Evolutionary conservation across 2,113 vertebrate species (phyloP), one percentile per base, ranked within the genome.

Genomic region (Lycocorax pyrrhopterus): DNA sequence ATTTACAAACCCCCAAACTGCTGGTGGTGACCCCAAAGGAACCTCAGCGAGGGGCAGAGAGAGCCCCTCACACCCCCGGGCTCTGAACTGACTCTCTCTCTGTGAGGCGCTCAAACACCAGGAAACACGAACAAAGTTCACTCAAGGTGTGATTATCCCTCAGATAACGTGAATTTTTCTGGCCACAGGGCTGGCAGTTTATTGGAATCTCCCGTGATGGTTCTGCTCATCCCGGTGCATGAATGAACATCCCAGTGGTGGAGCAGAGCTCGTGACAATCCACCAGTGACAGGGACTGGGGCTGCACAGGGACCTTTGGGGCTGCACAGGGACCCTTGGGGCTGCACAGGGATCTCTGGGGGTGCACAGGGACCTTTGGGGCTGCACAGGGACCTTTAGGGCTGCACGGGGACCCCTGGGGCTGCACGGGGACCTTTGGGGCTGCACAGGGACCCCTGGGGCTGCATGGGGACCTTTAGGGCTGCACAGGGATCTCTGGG

Each of bases 1-100:
- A 6, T 6, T 6, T 1, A 8, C 6, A 22, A 19, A 23, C 5
- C 23, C 29, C 37, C 29, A 9, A 7, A 7, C 0, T 2, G 1
- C 8, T 4, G 11, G 11, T 9, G 37, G 3, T 16, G 17, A 4
- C 29, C 56, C 56, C 47, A 43, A 16, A 64, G 33, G 11, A 20
- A 11, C 10, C 13, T n/a, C 47, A 33, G 16, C 13, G 5, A 7
- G 0, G 4, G 18, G 23, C 22, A 62, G 29, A 17, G 51, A 26
- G 26, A 78, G 26, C 30, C 26, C 17, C 44, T 53, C 14, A 46
- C 37, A 19, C 3, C 32, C 27, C 39, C 39, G 12, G 39, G 39
- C 10, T 39, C 39, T 39, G 39, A 39, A 39, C 39, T 39, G 39
- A 39, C 39, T 39, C 39, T 39, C 7, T 8, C 60, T 43, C 60